phyloP scores from a whole-genome alignment of 2,113 vertebrate genomes.

The Eulacestoma nigropectus region DNA sequence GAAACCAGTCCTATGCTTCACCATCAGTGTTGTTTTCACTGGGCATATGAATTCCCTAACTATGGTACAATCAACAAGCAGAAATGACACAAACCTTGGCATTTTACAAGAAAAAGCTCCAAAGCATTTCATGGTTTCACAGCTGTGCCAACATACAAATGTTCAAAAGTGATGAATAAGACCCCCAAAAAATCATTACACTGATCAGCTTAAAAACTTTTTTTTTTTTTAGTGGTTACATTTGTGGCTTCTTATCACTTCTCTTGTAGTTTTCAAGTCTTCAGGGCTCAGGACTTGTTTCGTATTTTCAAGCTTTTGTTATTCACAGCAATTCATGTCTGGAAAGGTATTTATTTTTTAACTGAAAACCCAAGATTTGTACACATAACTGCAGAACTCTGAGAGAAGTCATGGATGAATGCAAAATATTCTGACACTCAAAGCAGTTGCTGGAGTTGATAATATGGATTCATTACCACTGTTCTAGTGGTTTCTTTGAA shows the following conservation, averaged over 20 bases:
- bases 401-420: neutral
- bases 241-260: neutral
- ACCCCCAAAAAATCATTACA: neutral
- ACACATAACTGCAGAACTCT: neutral
- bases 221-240: neutral
- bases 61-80: neutral
- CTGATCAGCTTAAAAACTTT: neutral
- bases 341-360: neutral
- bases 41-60: neutral
- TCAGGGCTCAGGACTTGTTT: neutral
- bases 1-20: neutral
- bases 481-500: neutral
- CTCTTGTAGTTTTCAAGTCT: neutral
- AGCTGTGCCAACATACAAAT: neutral
- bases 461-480: neutral
- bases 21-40: neutral
- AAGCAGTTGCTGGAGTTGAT: neutral
- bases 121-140: neutral
- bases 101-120: neutral
- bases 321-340: neutral
- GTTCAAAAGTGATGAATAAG: neutral
- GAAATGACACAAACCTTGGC: neutral
- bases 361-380: constrained; percentile 11
- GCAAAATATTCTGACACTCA: neutral
- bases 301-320: neutral